phyloP scores from a whole-genome alignment of 2,797 vertebrate genomes.

The Gallinago solitaria region DNA sequence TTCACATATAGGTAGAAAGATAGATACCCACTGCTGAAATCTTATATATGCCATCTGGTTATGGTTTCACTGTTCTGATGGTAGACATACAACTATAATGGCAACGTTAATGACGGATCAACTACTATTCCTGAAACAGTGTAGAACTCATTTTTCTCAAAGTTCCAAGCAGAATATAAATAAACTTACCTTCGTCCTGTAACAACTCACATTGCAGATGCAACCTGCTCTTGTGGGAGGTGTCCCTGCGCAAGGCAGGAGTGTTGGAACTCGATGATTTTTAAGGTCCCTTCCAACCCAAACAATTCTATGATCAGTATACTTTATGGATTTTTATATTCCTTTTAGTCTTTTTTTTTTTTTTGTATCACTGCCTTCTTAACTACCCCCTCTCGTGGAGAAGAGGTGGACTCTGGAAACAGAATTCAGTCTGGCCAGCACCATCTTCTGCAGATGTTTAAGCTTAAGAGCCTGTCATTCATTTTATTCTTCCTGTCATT shows the following conservation, averaged over 20 bases:
- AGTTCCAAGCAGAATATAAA: not conserved
- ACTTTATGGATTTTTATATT: not conserved
- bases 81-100: not conserved
- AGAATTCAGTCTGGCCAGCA: not conserved
- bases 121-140: not conserved
- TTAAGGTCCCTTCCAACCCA: too few species aligned
- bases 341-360: not conserved
- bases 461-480: not conserved
- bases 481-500: not conserved
- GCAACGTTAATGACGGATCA: not conserved
- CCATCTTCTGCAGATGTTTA: not conserved
- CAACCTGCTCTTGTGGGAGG: too few species aligned
- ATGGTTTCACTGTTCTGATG: not conserved
- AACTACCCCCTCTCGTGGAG: not conserved
- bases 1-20: not conserved
- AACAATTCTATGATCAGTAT: not conserved
- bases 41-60: not conserved
- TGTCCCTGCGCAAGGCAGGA: too few species aligned
- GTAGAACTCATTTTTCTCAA: not conserved
- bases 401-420: not conserved
- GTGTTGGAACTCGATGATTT: too few species aligned
- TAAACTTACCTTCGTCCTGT: not conserved
- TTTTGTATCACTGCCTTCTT: too few species aligned
- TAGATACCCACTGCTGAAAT: not conserved
- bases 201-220: not conserved